Evolutionary conservation across 2,888 invertebrate species (phyloP).

Genomic region (Halictus ligatus): DNA sequence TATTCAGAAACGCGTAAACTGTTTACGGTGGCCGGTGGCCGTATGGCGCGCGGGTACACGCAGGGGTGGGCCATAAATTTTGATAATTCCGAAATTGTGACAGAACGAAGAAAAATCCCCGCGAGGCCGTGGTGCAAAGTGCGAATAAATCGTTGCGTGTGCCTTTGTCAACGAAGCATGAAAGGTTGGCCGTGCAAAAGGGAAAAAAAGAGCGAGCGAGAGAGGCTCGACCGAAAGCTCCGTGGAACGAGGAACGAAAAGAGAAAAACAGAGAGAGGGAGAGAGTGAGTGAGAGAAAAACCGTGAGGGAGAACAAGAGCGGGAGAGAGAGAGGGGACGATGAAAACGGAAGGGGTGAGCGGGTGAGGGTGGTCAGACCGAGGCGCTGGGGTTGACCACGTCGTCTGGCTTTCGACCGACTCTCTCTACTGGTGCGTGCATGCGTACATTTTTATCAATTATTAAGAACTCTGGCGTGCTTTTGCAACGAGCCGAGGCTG

Average conservation of each 20-base stretch:
- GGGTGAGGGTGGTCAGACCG: slow-evolving; percentile 29
- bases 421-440: slow-evolving; percentile 60
- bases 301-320: background rate
- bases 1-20: slow-evolving; percentile 39
- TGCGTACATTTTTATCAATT: slow-evolving; percentile 84
- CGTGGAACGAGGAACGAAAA: background rate
- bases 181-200: slow-evolving; percentile 49
- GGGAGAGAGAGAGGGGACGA: background rate
- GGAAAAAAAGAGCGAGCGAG: slow-evolving; percentile 28
- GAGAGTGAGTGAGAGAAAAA: background rate
- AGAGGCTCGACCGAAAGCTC: slow-evolving; percentile 10
- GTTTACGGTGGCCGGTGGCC: slow-evolving; percentile 20
- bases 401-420: slow-evolving; percentile 64
- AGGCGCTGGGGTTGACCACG: slow-evolving; percentile 55
- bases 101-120: slow-evolving; percentile 83
- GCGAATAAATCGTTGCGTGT: slow-evolving; percentile 82
- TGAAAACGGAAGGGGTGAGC: slow-evolving; percentile 17
- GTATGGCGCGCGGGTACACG: slow-evolving; percentile 33
- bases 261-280: background rate
- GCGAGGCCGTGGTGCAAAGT: slow-evolving; percentile 79
- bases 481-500: slow-evolving; percentile 46
- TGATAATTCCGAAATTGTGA: slow-evolving; percentile 82
- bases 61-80: slow-evolving; percentile 78
- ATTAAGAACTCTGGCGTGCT: slow-evolving; percentile 81
- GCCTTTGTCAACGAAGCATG: slow-evolving; percentile 79